These are phyloP conservation scores for Orgyia antiqua DNA, from an alignment of 2,888 invertebrate species.

Conservation along the genomic window DNA sequence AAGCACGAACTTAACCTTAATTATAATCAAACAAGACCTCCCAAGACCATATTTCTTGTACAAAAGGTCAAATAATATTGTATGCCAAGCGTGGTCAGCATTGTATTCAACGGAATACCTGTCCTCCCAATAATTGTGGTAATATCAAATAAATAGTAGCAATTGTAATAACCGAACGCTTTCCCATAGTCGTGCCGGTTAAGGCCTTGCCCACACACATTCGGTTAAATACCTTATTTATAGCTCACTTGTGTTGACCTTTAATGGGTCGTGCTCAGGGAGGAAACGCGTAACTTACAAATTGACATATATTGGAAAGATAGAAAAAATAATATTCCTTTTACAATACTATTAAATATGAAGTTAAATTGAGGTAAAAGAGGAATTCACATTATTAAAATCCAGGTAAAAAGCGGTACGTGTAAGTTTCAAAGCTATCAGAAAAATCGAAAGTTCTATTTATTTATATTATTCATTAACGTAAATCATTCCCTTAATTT, in stretches of 20 bases:
- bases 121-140: conserved; percentile 26
- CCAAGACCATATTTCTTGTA: conserved; percentile 12
- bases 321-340: conserved; percentile 6
- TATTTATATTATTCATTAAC: no score
- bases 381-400: no score
- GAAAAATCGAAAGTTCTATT: no score
- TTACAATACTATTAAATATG: no score
- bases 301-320: conserved; percentile 13
- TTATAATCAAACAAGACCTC: conserved; percentile 27
- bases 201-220: conserved; percentile 67
- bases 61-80: conserved; percentile 22
- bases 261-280: conserved; percentile 28
- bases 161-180: conserved; percentile 47
- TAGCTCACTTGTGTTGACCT: conserved; percentile 62
- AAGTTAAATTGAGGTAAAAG: no score
- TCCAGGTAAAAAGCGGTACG: no score
- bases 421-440: no score
- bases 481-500: no score
- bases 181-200: conserved; percentile 57
- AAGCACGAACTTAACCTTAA: conserved; percentile 17
- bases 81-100: conserved; percentile 17
- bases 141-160: conserved; percentile 44
- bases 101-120: conserved; percentile 23
- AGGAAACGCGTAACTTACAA: conserved; percentile 22
- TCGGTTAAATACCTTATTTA: conserved; percentile 71